Evolutionary conservation across 1,140 invertebrate genomes (phyloP).

Genomic region (Zelostemma sp.): DNA sequence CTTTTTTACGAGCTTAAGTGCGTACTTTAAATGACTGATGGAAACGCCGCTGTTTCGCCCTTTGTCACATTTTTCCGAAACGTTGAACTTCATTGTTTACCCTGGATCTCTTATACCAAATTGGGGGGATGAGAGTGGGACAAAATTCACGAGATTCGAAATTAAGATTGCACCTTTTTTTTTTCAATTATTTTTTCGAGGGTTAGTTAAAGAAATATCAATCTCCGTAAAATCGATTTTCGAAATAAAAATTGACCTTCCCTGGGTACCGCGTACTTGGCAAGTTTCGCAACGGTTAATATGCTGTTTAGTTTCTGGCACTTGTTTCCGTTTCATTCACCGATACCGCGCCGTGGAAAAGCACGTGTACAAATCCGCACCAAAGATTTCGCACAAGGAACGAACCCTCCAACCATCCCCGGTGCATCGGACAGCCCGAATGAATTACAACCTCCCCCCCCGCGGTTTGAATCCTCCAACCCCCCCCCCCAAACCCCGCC

Average conservation of each 20-base stretch:
- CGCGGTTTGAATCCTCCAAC: slow-evolving; percentile 43
- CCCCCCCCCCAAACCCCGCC: no score
- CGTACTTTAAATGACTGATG: slow-evolving; percentile 50
- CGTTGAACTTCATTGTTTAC: slow-evolving; percentile 25
- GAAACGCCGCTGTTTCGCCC: slow-evolving; percentile 13
- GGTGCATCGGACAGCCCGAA: slow-evolving; percentile 48
- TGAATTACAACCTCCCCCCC: slow-evolving; percentile 50
- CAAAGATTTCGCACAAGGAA: slow-evolving; percentile 59
- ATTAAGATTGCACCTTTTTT: no score
- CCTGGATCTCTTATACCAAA: not conserved
- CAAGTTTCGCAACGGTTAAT: slow-evolving; percentile 36
- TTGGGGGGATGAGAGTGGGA: no score
- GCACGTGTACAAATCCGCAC: slow-evolving; percentile 10
- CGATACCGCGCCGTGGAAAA: slow-evolving; percentile 25
- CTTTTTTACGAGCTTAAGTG: slow-evolving; percentile 47
- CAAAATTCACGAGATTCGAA: no score
- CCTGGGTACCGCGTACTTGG: slow-evolving; percentile 29
- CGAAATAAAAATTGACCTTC: slow-evolving; percentile 41
- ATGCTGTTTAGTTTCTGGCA: slow-evolving; percentile 48
- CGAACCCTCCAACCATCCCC: slow-evolving; percentile 44
- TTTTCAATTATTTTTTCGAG: no score
- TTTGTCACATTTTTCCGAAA: slow-evolving; percentile 31
- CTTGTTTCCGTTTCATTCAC: slow-evolving; percentile 47
- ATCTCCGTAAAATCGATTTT: not conserved
- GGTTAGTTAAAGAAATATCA: not conserved